Conservation (phyloP, 2,113 vertebrate genomes). For the Ariopsis seemanni region DNA sequence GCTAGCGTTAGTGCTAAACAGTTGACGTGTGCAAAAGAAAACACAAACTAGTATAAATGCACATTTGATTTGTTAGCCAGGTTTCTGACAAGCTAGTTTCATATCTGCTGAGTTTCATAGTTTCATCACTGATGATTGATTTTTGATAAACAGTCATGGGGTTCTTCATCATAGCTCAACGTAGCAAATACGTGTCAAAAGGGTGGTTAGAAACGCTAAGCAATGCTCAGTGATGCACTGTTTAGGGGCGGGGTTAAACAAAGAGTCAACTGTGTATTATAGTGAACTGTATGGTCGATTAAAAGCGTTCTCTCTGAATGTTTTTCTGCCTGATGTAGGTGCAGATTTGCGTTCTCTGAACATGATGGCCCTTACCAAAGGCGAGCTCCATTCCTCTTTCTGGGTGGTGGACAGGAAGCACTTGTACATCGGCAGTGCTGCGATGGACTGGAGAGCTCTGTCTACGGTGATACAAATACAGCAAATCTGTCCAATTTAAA, state of each 20-base stretch:
- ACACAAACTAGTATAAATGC: too few relatives aligned
- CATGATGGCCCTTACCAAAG: constrained; percentile 87
- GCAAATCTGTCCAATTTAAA: too few relatives aligned
- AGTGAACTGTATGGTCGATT: background rate
- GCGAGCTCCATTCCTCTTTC: constrained; percentile 87
- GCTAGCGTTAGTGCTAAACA: too few relatives aligned
- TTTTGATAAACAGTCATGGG: background rate
- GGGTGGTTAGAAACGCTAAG: background rate
- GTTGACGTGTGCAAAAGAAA: too few relatives aligned
- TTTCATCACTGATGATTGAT: background rate
- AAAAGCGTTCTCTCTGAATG: background rate
- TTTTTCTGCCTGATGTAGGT: constrained; percentile 66
- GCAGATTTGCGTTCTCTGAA: constrained; percentile 89
- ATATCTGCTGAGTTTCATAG: background rate
- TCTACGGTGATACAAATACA: constrained; percentile 77
- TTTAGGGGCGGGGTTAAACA: background rate
- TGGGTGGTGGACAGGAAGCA: constrained; percentile 95
- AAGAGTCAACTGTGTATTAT: background rate
- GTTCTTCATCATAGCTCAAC: background rate
- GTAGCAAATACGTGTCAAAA: too few relatives aligned
- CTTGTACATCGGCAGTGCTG: constrained; percentile 89
- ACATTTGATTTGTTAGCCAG: background rate
- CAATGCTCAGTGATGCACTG: background rate
- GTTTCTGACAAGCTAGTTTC: background rate
- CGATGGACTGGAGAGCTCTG: constrained; percentile 89